Evolutionary conservation across 2,888 invertebrate species (phyloP).

Genomic region (Luperina testacea): DNA sequence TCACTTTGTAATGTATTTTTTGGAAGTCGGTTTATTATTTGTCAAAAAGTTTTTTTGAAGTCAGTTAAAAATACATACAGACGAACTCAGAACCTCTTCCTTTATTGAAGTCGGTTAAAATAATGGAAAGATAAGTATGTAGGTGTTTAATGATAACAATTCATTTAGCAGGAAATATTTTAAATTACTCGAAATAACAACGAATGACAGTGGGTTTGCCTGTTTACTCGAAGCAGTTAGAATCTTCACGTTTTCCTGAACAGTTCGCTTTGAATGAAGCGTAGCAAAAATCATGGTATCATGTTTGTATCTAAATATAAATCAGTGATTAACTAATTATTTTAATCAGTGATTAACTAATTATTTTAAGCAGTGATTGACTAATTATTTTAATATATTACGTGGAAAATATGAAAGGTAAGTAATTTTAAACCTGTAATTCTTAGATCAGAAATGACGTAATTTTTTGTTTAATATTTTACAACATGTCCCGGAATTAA

Average conservation of each 20-base stretch:
- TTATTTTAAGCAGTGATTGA: not conserved
- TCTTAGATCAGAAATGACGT: not conserved
- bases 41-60: too few relatives aligned
- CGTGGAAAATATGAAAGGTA: conserved; percentile 23
- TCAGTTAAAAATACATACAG: not conserved
- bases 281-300: not conserved
- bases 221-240: conserved; percentile 1
- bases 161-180: conserved; percentile 3
- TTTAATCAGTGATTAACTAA: not conserved
- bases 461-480: not conserved
- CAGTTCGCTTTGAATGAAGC: conserved; percentile 7
- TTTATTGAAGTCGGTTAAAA: not conserved
- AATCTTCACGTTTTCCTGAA: conserved; percentile 1
- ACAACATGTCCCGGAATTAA: not conserved
- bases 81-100: not conserved
- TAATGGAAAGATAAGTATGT: not conserved
- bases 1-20: too few relatives aligned
- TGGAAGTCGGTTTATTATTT: too few relatives aligned
- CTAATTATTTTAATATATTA: not conserved
- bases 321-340: not conserved
- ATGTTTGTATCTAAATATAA: not conserved
- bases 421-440: not conserved
- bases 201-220: not conserved
- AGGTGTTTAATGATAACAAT: not conserved
- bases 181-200: not conserved